Evolutionary conservation across 2,113 vertebrate species (phyloP).

Genomic region (Cyrtonyx montezumae): DNA sequence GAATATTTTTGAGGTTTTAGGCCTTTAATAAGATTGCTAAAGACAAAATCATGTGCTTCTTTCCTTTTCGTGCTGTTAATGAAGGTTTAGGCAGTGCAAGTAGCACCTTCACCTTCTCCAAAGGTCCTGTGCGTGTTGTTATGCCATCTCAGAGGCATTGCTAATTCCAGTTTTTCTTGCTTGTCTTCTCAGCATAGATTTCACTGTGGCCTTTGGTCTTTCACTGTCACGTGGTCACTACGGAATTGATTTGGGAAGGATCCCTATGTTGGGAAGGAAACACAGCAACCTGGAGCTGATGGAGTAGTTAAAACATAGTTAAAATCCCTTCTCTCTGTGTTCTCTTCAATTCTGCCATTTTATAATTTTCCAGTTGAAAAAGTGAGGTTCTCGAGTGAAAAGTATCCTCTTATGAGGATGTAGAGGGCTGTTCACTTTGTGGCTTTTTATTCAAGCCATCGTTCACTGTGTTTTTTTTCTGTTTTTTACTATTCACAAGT

Average conservation of each 20-base stretch:
- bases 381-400: accelerated
- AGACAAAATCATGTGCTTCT: neutral
- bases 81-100: neutral
- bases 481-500: neutral
- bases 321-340: accelerated
- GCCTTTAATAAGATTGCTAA: neutral
- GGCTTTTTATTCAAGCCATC: accelerated
- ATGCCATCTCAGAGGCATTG: neutral
- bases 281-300: accelerated
- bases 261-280: neutral
- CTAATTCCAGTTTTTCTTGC: accelerated
- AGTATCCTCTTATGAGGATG: accelerated
- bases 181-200: accelerated
- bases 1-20: neutral
- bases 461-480: neutral
- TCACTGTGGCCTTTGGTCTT: neutral
- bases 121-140: neutral
- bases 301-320: accelerated
- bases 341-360: accelerated
- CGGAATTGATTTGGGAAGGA: neutral
- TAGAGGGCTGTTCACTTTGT: neutral
- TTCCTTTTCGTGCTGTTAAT: neutral
- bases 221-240: accelerated
- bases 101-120: neutral
- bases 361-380: accelerated